Evolutionary conservation across 2,113 vertebrate species (phyloP).

Genomic region (Pterocles orientalis): DNA sequence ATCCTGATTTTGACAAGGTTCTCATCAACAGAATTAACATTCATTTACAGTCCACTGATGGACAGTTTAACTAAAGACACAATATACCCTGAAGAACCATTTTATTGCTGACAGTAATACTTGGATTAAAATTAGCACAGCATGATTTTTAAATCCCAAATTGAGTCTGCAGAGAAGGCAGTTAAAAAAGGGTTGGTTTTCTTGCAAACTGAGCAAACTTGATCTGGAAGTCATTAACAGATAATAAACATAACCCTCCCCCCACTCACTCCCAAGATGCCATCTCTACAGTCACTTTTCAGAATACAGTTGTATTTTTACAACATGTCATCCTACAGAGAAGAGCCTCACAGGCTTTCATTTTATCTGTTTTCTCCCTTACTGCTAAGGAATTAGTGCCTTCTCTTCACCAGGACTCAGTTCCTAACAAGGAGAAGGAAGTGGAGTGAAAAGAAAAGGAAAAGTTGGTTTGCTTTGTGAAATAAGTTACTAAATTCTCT

Average conservation of each 20-base stretch:
- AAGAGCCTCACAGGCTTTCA: constrained; percentile 3
- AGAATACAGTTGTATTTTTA: constrained; percentile 44
- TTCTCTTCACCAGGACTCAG: background rate
- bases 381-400: background rate
- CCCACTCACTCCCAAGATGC: constrained; percentile 52
- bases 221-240: constrained; percentile 71
- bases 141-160: constrained; percentile 45
- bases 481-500: background rate
- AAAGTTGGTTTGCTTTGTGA: background rate
- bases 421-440: background rate
- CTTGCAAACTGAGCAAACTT: constrained; percentile 45
- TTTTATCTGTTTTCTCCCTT: background rate
- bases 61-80: background rate
- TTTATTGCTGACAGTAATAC: constrained; percentile 44
- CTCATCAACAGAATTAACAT: background rate
- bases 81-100: background rate
- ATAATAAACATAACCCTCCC: constrained; percentile 70
- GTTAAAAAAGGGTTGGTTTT: constrained; percentile 10
- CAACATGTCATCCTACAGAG: constrained; percentile 35
- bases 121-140: constrained; percentile 54
- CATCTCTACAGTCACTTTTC: constrained; percentile 58
- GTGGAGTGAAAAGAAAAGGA: background rate
- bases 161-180: constrained; percentile 27
- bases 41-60: background rate
- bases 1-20: constrained; percentile 15